phyloP scores from a whole-genome alignment of 64 coral and sea anemone genomes.

The Exaiptasia diaphana region DNA sequence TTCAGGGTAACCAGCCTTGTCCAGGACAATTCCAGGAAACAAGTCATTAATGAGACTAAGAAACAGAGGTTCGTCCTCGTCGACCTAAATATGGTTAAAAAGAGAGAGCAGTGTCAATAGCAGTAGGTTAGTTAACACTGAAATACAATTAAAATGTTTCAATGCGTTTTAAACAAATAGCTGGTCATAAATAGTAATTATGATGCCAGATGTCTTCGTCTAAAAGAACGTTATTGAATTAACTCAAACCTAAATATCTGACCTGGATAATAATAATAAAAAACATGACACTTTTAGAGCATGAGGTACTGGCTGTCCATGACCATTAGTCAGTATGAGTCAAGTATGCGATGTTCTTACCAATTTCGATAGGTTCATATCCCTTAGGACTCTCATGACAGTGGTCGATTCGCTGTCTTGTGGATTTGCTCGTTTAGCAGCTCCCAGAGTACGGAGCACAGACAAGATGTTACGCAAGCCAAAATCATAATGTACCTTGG shows the following conservation, averaged over 20 bases:
- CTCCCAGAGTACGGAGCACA: slow-evolving; percentile 83
- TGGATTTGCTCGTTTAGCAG: slow-evolving; percentile 87
- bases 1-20: slow-evolving; percentile 90
- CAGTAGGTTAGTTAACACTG: neutral
- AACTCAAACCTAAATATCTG: too few relatives aligned
- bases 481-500: slow-evolving; percentile 94
- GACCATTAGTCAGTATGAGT: too few relatives aligned
- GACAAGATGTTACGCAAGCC: slow-evolving; percentile 89
- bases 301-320: too few relatives aligned
- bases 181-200: too few relatives aligned
- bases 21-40: slow-evolving; percentile 86
- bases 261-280: too few relatives aligned
- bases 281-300: too few relatives aligned
- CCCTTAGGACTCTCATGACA: slow-evolving; percentile 82
- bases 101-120: neutral
- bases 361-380: slow-evolving; percentile 93
- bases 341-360: too few relatives aligned
- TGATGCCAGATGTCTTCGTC: too few relatives aligned
- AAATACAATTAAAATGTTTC: neutral
- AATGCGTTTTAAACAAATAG: neutral
- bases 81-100: slow-evolving; percentile 59
- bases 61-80: slow-evolving; percentile 87
- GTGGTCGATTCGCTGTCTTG: slow-evolving; percentile 88
- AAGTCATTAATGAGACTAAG: slow-evolving; percentile 88
- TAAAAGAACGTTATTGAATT: too few relatives aligned